phyloP scores from a whole-genome alignment of 2,888 invertebrate species.

The Gymnocheta viridis region DNA sequence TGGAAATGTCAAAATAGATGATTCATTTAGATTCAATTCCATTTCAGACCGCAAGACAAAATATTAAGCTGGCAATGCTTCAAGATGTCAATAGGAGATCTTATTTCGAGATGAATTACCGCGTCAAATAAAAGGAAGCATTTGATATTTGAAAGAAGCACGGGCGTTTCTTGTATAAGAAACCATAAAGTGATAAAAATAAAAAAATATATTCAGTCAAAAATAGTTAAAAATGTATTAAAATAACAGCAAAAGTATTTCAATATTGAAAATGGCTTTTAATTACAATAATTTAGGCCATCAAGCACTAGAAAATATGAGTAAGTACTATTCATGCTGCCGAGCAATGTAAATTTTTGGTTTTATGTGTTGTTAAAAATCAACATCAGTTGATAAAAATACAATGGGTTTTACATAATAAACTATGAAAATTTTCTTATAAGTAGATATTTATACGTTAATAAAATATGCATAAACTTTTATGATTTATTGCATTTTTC shows the following conservation, averaged over 20 bases:
- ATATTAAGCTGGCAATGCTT: slow-evolving; percentile 22
- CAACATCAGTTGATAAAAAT: not conserved
- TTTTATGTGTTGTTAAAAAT: not conserved
- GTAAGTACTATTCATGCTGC: slow-evolving; percentile 73
- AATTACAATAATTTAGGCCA: slow-evolving; percentile 76
- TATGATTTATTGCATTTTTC: not conserved
- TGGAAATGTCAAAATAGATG: slow-evolving; percentile 63
- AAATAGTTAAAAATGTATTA: not conserved
- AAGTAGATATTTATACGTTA: too few species aligned
- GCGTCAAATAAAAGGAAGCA: not conserved
- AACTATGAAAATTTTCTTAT: not conserved
- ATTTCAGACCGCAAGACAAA: not conserved
- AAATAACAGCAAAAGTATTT: not conserved
- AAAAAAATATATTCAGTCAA: not conserved
- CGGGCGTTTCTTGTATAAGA: slow-evolving; percentile 47
- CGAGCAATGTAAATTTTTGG: not conserved
- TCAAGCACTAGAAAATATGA: slow-evolving; percentile 74
- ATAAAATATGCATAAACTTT: too few species aligned
- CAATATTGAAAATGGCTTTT: slow-evolving; percentile 73
- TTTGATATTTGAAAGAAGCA: not conserved
- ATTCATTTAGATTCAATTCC: slow-evolving; percentile 40
- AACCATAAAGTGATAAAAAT: not conserved
- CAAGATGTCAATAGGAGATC: not conserved
- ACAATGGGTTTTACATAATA: not conserved
- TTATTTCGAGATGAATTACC: not conserved